Conservation (phyloP, 2,113 vertebrate species). For the Uria lomvia region DNA sequence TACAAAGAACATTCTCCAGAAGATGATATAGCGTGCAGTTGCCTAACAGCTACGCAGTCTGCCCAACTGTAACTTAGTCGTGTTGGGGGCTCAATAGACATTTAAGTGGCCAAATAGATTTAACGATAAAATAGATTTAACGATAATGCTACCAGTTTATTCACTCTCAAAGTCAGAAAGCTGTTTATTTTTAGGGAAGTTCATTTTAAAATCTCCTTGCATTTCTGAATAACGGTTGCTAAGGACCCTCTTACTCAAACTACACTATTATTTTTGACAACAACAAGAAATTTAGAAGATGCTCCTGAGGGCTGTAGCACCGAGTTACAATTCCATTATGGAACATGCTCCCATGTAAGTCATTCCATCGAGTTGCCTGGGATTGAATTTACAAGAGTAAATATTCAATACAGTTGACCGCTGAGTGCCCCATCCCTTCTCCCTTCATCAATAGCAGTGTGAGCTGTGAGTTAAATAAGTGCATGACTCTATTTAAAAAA, state of each 20-base stretch:
- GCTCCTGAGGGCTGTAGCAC: background rate
- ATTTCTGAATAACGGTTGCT: background rate
- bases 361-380: background rate
- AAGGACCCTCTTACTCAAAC: background rate
- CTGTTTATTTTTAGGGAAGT: background rate
- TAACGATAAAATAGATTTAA: background rate
- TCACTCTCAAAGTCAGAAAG: background rate
- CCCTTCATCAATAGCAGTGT: background rate
- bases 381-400: background rate
- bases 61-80: background rate
- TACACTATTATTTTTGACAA: background rate
- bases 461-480: background rate
- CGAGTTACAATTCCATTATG: background rate
- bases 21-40: background rate
- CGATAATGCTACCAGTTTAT: background rate
- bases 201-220: background rate
- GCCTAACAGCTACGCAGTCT: background rate
- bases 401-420: background rate
- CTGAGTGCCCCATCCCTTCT: background rate
- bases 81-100: background rate
- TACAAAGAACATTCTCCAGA: background rate
- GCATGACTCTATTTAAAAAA: background rate
- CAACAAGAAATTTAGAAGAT: background rate
- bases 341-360: background rate
- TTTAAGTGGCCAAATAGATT: background rate